Base-by-base conservation (phyloP, 1,140 invertebrate genomes). In the Nasonia giraulti region DNA sequence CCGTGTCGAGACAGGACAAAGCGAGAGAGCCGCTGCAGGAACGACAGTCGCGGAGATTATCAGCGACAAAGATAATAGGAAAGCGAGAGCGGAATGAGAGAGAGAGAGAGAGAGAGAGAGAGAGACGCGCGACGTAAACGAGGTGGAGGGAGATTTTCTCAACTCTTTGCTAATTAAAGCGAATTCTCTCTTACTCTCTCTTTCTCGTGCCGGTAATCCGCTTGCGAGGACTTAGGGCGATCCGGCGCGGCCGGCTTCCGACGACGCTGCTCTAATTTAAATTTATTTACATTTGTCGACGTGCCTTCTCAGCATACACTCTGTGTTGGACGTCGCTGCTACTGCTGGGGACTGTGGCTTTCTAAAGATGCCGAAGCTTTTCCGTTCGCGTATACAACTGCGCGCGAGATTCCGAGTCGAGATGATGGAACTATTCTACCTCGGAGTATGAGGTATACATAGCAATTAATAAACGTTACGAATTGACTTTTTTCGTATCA, bases 251-350 rank as follows among this genome's bases (percentile, higher is more conserved):
- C 10, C 68, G 68, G 68, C 68, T 68, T 76, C 75, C 73, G 44
- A 55, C 66, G 33, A 80, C 66, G 47, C 66, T 14, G 31, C 73
- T 76, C 86, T 89, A 85, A 89, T 89, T 89, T 89, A 87, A 89
- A 89, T 89, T 88, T 89, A 89, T 89, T 89, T 89, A 89, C 89
- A 89, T 89, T 89, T 86, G 87, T 89, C 89, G 88, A 87, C 88
- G 87, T 88, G 87, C 86, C 31, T 37, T 37, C 20, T 44, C 23
- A 2, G 68, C 8, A 44, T 44, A 44, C 1, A 44, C 10, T 44
- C 40, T 44, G 40, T 44, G 33, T 37, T 37, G 33, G 33, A 37
- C 40, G 40, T 44, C 10, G 40, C 40, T 44, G 8, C 10, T 44
- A 8, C 40, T 44, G 55, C 20, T n/a, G 55, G 55, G 17, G 17